Base-by-base conservation (phyloP, 2,888 invertebrate genomes). In the Pilophorus perplexus region DNA sequence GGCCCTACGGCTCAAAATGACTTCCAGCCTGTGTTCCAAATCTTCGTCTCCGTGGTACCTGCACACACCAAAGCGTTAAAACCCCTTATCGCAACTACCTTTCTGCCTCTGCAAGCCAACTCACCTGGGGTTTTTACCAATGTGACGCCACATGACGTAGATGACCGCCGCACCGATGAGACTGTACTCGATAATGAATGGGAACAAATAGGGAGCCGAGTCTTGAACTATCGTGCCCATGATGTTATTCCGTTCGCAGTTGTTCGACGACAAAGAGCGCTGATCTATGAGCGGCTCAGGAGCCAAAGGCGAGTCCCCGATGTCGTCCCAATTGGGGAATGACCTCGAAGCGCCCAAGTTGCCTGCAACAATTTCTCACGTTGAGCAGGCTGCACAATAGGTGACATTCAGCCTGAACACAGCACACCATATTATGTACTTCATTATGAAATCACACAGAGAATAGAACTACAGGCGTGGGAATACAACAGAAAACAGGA, bases 71-170 rank as follows among this genome's bases (percentile, higher is more conserved):
- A n/a, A n/a, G n/a, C n/a, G n/a, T n/a, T n/a, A n/a, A n/a, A n/a
- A n/a, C n/a, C n/a, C n/a, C n/a, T n/a, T n/a, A n/a, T n/a, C n/a
- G n/a, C n/a, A n/a, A n/a, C n/a, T n/a, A n/a, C n/a, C n/a, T 33
- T 10, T 10, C 10, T 33, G n/a, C n/a, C n/a, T n/a, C n/a, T n/a
- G n/a, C n/a, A n/a, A n/a, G n/a, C n/a, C n/a, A 67, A 75, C 73
- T 79, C 79, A 88, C 84, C 88, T 87, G 57, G 93, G 89, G 79
- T 90, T 88, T 76, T 90, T 85, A 67, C 93, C 93, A 77, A 93
- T 93, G 76, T 92, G 92, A 76, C 90, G 89, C 95, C 95, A 96
- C 92, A 95, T 95, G 60, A 94, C 90, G 77, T 93, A 95, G 74
- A 95, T 88, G 40, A 96, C 94, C 59, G 94, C 93, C 55, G 95